These are phyloP conservation scores for Phenacoccus solenopsis DNA, from an alignment of 1,140 invertebrate genomes.

Conservation along the genomic window DNA sequence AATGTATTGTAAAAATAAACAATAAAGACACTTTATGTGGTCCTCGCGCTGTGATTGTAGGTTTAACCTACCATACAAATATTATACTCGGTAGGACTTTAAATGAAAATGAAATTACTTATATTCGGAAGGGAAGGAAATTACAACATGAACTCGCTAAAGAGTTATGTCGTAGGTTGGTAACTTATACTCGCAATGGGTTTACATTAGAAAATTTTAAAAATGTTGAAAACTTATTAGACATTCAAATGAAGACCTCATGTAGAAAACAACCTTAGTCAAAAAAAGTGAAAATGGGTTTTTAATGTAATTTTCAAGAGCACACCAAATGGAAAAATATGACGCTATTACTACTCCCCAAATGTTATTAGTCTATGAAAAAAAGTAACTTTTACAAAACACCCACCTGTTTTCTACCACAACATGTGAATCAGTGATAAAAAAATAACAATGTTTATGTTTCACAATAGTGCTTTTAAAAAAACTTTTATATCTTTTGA, in stretches of 20 bases:
- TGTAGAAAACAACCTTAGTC: too few species aligned
- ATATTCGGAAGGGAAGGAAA: neutral
- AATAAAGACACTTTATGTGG: neutral
- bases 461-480: too few species aligned
- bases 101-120: neutral
- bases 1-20: neutral
- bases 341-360: too few species aligned
- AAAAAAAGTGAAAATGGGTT: too few species aligned
- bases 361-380: too few species aligned
- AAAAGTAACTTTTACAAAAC: too few species aligned
- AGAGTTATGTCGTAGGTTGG: neutral
- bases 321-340: too few species aligned
- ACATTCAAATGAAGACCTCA: neutral
- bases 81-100: neutral
- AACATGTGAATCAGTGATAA: too few species aligned
- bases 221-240: neutral
- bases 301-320: too few species aligned
- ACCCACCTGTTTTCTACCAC: too few species aligned
- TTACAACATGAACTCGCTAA: neutral
- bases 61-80: neutral
- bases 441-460: too few species aligned
- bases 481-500: too few species aligned
- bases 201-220: neutral
- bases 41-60: neutral
- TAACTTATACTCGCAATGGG: neutral